Base-by-base conservation (phyloP, 1,140 invertebrate genomes). In the Euwallacea fornicatus region DNA sequence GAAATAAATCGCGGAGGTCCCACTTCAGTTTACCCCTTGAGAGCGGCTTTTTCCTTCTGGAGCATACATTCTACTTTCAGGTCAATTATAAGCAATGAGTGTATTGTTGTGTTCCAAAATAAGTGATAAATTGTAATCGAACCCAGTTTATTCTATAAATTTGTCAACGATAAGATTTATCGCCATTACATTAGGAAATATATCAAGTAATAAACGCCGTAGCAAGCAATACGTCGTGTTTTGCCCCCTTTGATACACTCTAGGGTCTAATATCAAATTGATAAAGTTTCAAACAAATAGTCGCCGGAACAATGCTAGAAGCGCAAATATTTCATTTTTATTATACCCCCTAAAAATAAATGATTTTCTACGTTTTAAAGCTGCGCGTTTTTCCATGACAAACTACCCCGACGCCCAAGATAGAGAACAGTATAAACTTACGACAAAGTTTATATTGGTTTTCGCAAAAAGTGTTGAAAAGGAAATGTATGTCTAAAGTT, bases 311-410 rank as follows among this genome's bases (percentile, higher is more conserved):
- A 69, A 63, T 63, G 68, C 59, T 64, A 64, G 47, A 56, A 58
- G 68, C 59, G 21, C 68, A 42, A 69, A 63, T 69, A 69, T 69
- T 69, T 69, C 68, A 69, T 69, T 69, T 69, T 69, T 69, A 69
- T 69, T 69, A 64, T 44, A 62, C 60, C 58, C 58, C 59, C 54
- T 69, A 69, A 69, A 69, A 69, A 69, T 69, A 69, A 69, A 69
- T 64, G 68, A 62, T 64, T 69, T 69, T 64, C 68, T 69, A 69
- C 68, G 68, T 69, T 69, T 69, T 69, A 69, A 69, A 69, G 68
- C 68, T 69, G 59, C 54, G 61, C 68, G 59, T 69, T 69, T 63
- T 69, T 63, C 59, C 55, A 69, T 69, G 68, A 69, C 59, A 69
- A 69, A 69, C 59, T 69, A 63, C 68, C 60, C 47, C 33, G 50